phyloP scores from a whole-genome alignment of 2,797 vertebrate genomes.

The Lagodon rhomboides region DNA sequence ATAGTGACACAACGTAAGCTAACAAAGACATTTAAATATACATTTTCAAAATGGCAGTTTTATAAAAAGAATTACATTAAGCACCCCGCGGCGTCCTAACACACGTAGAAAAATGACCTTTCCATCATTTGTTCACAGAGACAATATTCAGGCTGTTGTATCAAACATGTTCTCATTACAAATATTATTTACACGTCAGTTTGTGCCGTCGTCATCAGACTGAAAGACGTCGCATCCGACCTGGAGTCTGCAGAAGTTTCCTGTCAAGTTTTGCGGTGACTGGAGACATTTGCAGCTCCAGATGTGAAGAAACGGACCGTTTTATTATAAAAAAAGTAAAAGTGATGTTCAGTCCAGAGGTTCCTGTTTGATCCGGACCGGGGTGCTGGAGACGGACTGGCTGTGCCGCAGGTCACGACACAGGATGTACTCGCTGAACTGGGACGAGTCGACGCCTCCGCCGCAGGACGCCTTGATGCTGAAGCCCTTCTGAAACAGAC shows the following conservation, averaged over 20 bases:
- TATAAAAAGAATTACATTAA: conserved; percentile 57
- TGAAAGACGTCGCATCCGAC: too few species aligned
- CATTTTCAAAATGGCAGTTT: conserved; percentile 43
- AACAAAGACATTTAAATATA: conserved; percentile 63
- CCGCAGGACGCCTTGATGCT: conserved; percentile 90
- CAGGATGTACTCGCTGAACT: conserved; percentile 94
- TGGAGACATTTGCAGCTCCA: conserved; percentile 1
- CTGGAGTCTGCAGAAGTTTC: too few species aligned
- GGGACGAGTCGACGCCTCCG: conserved; percentile 92
- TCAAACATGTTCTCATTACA: conserved; percentile 11
- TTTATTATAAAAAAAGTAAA: too few species aligned
- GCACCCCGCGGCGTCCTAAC: conserved; percentile 3
- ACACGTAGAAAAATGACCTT: not conserved
- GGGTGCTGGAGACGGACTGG: conserved; percentile 83
- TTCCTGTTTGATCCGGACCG: conserved; percentile 94
- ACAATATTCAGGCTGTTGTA: conserved; percentile 10
- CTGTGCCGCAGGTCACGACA: conserved; percentile 87
- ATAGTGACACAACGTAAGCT: conserved; percentile 29
- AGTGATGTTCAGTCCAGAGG: conserved; percentile 87
- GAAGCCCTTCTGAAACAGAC: conserved; percentile 93
- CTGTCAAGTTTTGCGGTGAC: not conserved
- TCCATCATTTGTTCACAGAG: conserved; percentile 13
- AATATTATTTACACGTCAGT: conserved; percentile 23
- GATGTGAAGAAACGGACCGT: not conserved
- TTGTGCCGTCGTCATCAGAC: too few species aligned